Conservation (phyloP, 2,888 invertebrate species). For the Liodrosophila aerea region DNA sequence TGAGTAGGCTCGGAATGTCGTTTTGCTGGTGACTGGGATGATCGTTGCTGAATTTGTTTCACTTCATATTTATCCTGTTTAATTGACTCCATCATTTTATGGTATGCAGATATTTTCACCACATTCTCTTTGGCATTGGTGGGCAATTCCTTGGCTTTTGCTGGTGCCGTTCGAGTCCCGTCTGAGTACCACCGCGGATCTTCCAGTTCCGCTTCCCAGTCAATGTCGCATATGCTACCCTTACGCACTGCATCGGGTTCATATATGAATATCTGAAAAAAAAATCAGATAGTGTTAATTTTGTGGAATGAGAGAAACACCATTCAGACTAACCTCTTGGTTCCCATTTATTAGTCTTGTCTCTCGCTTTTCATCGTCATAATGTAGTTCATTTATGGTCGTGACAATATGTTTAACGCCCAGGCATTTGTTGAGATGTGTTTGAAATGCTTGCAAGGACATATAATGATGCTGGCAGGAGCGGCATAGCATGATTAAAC, state of each 20-base stretch:
- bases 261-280: conserved; percentile 64
- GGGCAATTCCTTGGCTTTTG: conserved; percentile 44
- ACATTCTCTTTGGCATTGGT: conserved; percentile 71
- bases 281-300: background rate
- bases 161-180: background rate
- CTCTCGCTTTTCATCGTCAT: conserved; percentile 52
- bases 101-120: conserved; percentile 7
- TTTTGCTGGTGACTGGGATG: conserved; percentile 16
- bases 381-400: conserved; percentile 40
- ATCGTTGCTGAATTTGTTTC: background rate
- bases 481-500: conserved; percentile 64
- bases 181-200: conserved; percentile 78
- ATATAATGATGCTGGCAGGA: conserved; percentile 65
- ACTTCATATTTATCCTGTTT: conserved; percentile 1
- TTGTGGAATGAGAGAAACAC: background rate
- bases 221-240: conserved; percentile 42
- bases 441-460: conserved; percentile 55
- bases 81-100: background rate
- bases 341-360: conserved; percentile 50
- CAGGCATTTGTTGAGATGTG: conserved; percentile 61
- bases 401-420: conserved; percentile 51
- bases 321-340: conserved; percentile 54
- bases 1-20: conserved; percentile 22
- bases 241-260: conserved; percentile 63
- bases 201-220: conserved; percentile 74